phyloP scores from a whole-genome alignment of 2,113 vertebrate genomes.

The Ursus arctos region DNA sequence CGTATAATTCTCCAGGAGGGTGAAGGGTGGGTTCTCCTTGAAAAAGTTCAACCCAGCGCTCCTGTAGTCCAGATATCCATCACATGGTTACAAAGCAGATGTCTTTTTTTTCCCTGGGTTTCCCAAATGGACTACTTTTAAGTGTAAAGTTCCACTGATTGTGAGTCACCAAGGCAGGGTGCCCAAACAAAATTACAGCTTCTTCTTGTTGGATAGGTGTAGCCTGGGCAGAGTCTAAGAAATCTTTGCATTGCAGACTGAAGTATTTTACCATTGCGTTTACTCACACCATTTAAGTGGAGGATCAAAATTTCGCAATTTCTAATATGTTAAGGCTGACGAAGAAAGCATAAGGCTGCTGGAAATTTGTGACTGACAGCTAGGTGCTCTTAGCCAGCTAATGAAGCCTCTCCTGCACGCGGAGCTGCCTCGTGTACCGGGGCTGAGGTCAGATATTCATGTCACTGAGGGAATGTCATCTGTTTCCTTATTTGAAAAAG shows the following conservation, averaged over 20 bases:
- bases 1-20: neutral
- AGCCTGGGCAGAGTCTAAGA: neutral
- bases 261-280: conserved; percentile 34
- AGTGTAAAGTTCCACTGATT: neutral
- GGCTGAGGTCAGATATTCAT: conserved; percentile 20
- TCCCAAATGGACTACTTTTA: conserved; percentile 7
- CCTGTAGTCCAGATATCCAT: neutral
- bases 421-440: neutral
- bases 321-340: neutral
- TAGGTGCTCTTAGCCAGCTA: neutral
- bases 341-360: neutral
- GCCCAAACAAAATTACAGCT: neutral
- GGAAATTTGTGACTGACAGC: conserved; percentile 27
- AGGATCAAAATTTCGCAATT: conserved; percentile 65
- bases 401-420: neutral
- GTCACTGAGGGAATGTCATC: conserved; percentile 53
- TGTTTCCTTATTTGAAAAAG: conserved; percentile 56
- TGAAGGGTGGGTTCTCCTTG: neutral
- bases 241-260: neutral
- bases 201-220: neutral
- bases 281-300: conserved; percentile 65
- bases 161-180: conserved; percentile 33
- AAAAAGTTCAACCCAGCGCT: neutral
- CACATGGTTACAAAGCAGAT: neutral
- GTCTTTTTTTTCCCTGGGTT: neutral